Base-by-base conservation (phyloP, 2,888 invertebrate species). In the Ephialtes manifestator region DNA sequence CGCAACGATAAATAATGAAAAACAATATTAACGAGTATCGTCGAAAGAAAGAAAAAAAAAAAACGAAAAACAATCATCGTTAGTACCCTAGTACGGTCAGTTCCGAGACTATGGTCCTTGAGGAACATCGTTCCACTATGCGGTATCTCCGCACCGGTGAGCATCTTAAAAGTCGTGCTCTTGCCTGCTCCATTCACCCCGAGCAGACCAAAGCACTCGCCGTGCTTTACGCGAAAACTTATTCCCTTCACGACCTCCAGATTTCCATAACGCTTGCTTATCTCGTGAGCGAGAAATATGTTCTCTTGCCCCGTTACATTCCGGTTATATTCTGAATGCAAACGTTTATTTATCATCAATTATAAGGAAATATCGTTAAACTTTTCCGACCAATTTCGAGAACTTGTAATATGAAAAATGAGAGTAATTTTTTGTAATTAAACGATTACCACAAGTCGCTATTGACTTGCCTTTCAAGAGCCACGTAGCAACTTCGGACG, bases 131-230 rank as follows among this genome's bases (percentile, higher is more conserved):
- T 81, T 8, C 94, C 94, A 55, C 87, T 90, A 63, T 91, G 87
- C 2, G 93, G 90, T 31, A 91, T 93, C 90, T 96, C 97, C 91
- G 98, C 98, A 0, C 98, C 98, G 70, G 98, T 98, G 90, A 98
- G 94, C 97, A 98, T 98, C 94, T 97, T 97, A 93, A 99, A 99
- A 0, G 98, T 98, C 0, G 97, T 96, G 0, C 97, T 98, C 94
- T 98, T 98, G 0, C 98, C 98, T 2, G 98, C 98, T 11, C 98
- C 98, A 92, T 98, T 98, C 0, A 97, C 96, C 0, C 98, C 97
- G 70, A 98, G 94, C 55, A 98, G 94, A 1, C 98, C 98, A 90
- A 98, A 98, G 91, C 97, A 97, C 94, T 98, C 98, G 11, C 96
- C 96, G 83, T 96, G 95, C 76, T 96, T 96, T 0, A 97, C 96